Evolutionary conservation across 2,888 invertebrate species (phyloP).

Genomic region (Diarsia mendica): DNA sequence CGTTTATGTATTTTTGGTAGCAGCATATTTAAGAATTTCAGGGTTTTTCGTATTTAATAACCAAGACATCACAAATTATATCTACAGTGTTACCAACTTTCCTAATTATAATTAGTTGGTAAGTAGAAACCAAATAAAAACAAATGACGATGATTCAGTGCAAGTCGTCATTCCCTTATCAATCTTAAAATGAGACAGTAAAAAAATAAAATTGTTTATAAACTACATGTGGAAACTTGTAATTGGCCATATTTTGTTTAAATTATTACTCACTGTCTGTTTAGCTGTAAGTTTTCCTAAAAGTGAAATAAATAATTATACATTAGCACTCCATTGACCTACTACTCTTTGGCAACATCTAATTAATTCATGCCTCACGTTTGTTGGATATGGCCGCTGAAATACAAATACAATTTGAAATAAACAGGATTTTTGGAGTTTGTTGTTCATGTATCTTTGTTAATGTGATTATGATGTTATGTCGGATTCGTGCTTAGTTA

Average conservation of each 20-base stretch:
- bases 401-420: constrained; percentile 45
- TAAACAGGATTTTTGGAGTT: constrained; percentile 47
- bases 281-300: no score
- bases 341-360: constrained; percentile 26
- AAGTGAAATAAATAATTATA: no score
- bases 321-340: constrained; percentile 2
- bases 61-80: background rate
- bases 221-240: no score
- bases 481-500: constrained; percentile 26
- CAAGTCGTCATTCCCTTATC: background rate
- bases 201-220: no score
- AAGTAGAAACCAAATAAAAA: background rate
- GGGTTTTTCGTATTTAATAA: background rate
- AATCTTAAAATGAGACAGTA: no score
- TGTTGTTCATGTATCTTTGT: constrained; percentile 38
- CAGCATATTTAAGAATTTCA: background rate
- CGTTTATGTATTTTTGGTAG: background rate
- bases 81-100: no score
- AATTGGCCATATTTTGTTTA: no score
- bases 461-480: constrained; percentile 29
- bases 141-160: background rate
- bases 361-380: constrained; percentile 61
- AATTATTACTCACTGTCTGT: no score
- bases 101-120: no score
- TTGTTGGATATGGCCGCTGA: constrained; percentile 29